These are phyloP conservation scores for Thomomys bottae DNA, from an alignment of 2,113 vertebrate species.

Conservation along the genomic window DNA sequence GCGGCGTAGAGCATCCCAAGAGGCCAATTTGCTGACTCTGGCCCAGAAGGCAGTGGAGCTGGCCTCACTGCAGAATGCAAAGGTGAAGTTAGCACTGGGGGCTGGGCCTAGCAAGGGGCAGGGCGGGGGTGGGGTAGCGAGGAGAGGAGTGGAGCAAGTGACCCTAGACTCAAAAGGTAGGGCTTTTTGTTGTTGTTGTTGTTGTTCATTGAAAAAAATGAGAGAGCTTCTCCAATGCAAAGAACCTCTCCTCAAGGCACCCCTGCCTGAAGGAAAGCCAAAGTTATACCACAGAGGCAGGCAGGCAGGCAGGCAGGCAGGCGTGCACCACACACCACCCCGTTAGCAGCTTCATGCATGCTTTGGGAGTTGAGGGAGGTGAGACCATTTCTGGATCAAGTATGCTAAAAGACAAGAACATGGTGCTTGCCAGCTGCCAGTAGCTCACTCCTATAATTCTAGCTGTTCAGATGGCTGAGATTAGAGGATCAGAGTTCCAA, in stretches of 20 bases:
- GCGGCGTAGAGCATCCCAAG: conserved; percentile 93
- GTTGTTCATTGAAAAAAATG: background rate
- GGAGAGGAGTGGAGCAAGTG: background rate
- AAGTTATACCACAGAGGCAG: background rate
- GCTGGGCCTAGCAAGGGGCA: background rate
- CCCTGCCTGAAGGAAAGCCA: background rate
- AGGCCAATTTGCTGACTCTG: conserved; percentile 96
- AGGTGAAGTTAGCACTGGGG: conserved; percentile 76
- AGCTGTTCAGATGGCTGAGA: too few species aligned
- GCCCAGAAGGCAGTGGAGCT: conserved; percentile 97
- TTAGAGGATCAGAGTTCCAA: too few species aligned
- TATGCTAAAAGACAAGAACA: background rate
- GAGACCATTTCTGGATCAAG: conserved; percentile 10
- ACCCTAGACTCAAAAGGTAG: background rate
- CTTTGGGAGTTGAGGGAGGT: background rate
- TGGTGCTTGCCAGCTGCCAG: too few species aligned
- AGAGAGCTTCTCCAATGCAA: background rate
- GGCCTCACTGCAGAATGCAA: conserved; percentile 90
- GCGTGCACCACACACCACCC: fast-evolving
- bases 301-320: background rate
- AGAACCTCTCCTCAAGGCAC: background rate
- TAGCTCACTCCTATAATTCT: too few species aligned
- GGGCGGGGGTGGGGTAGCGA: too few species aligned
- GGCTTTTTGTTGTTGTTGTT: background rate
- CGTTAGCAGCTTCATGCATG: background rate